phyloP scores from a whole-genome alignment of 2,888 invertebrate genomes.

The Folsomia candida region DNA sequence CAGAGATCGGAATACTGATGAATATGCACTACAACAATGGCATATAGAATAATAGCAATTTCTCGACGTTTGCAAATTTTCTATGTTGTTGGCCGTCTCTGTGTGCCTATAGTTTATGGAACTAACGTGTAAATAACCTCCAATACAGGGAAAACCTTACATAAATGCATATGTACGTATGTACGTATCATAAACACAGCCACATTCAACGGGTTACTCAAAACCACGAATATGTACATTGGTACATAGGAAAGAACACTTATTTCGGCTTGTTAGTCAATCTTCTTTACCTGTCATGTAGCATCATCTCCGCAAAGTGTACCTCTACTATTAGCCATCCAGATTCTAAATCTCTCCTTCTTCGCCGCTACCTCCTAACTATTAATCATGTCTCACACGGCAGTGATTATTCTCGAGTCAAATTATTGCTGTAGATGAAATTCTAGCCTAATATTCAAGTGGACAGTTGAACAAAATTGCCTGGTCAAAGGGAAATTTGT shows the following conservation, averaged over 20 bases:
- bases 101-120: not conserved
- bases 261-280: not conserved
- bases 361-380: not conserved
- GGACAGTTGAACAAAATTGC: not conserved
- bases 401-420: not conserved
- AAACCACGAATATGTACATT: too few species aligned
- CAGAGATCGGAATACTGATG: not conserved
- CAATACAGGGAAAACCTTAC: not conserved
- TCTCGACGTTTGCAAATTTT: too few species aligned
- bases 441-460: not conserved
- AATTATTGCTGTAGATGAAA: not conserved
- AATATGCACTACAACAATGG: too few species aligned
- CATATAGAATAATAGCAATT: too few species aligned
- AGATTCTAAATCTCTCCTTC: not conserved
- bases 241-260: not conserved
- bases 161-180: not conserved
- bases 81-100: too few species aligned
- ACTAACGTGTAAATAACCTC: slow-evolving; percentile 4
- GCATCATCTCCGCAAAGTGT: not conserved
- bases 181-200: too few species aligned
- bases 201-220: not conserved
- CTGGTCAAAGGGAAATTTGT: too few species aligned
- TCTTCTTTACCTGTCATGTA: not conserved
- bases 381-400: not conserved
- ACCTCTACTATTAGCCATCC: not conserved